Base-by-base conservation (phyloP, 2,888 invertebrate genomes). In the Drosophila niveifrons region DNA sequence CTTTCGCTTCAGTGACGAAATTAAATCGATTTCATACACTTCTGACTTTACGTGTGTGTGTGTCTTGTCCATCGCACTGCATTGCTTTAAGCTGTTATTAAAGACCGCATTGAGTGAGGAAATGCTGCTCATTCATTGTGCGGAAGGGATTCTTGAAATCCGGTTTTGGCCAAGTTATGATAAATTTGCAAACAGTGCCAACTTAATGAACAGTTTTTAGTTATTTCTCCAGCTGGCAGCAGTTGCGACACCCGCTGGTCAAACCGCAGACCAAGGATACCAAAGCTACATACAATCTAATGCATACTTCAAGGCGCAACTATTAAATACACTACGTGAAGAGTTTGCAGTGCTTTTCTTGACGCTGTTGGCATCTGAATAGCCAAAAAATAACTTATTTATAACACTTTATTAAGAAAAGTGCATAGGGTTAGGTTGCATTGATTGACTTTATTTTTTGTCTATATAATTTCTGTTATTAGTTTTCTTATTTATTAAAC, bases 171-270 rank as follows among this genome's bases (percentile, higher is more conserved):
- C 72, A 81, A 86, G 84, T 82, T 78, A 72, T 73, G 79, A 89
- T 82, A 85, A 87, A 88, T 88, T 79, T 80, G 76, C 78, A 80
- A 82, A 74, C 71, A 82, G 78, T 68, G 69, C 72, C 80, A 85
- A 80, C 83, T 89, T 88, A 89, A 89, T 89, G 85, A 89, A 78
- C 75, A 82, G 81, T 88, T 79, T 68, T 59, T 69, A 71, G 68
- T 47, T 66, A 56, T 63, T 72, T 56, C 55, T 55, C 63, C 72
- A 73, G 62, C 50, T 70, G 70, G 62, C 74, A 62, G 62, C 70
- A 71, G 58, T 69, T 71, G 75, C 50, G 59, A 72, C 66, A 71
- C 58, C 51, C 66, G 65, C 70, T 66, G 67, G 58, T 65, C 55
- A 59, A 69, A 79, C 77, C 75, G 47, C 77, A 66, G 71, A 57